Percentiles rank a stretch among this genome's conserved stretches.
Conservation (phyloP, 2,797 vertebrate species). For the Alauda arvensis region DNA sequence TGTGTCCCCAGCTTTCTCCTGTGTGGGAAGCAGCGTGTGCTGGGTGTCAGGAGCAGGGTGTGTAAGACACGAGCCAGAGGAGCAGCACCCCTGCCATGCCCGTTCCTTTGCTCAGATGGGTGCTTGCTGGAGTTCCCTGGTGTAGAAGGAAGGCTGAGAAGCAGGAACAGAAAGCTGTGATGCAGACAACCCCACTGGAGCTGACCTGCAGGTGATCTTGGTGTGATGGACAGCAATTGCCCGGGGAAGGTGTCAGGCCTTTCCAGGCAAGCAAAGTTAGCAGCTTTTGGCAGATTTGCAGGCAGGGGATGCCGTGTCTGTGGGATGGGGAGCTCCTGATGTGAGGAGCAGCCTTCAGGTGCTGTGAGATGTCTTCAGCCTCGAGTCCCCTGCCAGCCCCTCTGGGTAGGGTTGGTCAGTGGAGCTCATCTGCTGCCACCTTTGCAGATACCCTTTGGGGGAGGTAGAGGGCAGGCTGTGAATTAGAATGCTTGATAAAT, state of each 20-base stretch:
- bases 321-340: neutral
- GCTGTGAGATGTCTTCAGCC: neutral
- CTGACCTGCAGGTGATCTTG: neutral
- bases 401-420: neutral
- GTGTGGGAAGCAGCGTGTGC: neutral
- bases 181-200: neutral
- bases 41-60: neutral
- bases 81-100: neutral
- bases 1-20: neutral
- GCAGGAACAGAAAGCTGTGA: neutral
- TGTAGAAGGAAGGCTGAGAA: neutral
- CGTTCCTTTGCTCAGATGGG: neutral
- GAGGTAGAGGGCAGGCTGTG: neutral
- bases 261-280: neutral
- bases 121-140: neutral
- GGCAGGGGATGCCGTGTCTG: neutral
- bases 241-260: neutral
- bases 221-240: neutral
- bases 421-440: neutral
- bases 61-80: neutral
- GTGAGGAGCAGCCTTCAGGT: neutral
- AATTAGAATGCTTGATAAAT: neutral
- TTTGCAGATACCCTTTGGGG: no score
- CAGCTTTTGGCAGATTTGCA: neutral
- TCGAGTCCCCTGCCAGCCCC: neutral